These are phyloP conservation scores for Tubulanus polymorphus DNA, from an alignment of 2,888 invertebrate genomes.

Conservation along the genomic window DNA sequence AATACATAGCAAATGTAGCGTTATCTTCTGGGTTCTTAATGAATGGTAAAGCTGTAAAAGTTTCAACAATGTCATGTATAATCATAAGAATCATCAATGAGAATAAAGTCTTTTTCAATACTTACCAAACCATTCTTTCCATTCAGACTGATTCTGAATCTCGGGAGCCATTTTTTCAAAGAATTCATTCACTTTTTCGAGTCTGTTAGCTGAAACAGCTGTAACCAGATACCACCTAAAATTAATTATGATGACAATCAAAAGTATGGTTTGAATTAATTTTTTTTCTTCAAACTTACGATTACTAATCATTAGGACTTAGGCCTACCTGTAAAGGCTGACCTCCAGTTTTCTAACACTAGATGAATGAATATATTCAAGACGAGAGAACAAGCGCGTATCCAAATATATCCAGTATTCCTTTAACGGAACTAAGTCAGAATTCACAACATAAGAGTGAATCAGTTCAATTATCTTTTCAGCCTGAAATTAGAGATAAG, in stretches of 20 bases:
- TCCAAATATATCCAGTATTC: conserved; percentile 90
- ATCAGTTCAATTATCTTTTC: conserved; percentile 67
- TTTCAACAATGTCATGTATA: conserved; percentile 4
- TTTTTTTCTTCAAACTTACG: background rate
- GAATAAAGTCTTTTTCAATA: conserved; percentile 26
- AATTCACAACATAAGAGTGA: conserved; percentile 67
- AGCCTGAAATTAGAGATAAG: conserved; percentile 43
- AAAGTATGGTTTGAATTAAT: background rate
- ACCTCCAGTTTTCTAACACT: conserved; percentile 42
- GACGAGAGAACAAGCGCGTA: conserved; percentile 76
- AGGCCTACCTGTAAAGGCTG: conserved; percentile 24
- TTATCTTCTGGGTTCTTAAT: conserved; percentile 88
- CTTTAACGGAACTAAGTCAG: conserved; percentile 74
- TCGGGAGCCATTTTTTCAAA: conserved; percentile 82
- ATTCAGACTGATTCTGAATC: conserved; percentile 82
- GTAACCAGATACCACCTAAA: conserved; percentile 85
- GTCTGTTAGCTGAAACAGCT: conserved; percentile 74
- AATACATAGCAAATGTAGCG: conserved; percentile 79
- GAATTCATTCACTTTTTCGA: conserved; percentile 85
- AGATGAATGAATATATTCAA: conserved; percentile 74
- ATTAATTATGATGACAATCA: conserved; percentile 59
- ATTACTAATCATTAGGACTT: background rate
- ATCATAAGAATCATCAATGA: background rate
- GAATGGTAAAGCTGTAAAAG: conserved; percentile 75
- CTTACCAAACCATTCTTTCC: conserved; percentile 98